Base-by-base conservation (phyloP, 2,113 vertebrate genomes). In the Rhea americana region DNA sequence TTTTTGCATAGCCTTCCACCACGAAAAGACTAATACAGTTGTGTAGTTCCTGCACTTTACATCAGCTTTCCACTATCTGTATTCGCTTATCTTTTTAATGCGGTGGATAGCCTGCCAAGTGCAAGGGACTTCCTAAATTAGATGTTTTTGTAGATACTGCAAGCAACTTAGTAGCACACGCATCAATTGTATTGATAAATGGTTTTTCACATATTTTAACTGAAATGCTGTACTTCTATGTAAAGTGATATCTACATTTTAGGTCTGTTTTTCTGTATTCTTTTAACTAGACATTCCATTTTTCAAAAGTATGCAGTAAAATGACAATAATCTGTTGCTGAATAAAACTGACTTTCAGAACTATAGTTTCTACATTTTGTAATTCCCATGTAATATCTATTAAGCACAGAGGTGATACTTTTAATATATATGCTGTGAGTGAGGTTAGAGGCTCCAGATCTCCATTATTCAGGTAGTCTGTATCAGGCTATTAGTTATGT, bases 321-420 rank as follows among this genome's bases (percentile, higher is more conserved):
- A 84, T 75, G 70, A 84, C 86, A 82, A 35, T 89, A 92, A 95
- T 78, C 51, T 84, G 70, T 43, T 96, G 43, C 66, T 82, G 66
- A 94, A 93, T 87, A 89, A 93, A 92, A 72, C 43, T 87, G 77
- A 70, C 89, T 93, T 91, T 89, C 93, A n/a, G 77, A 95, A 62
- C 70, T 76, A 50, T 37, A 18, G 19, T 93, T 93, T 84, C 86
- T 82, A 84, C 22, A 62, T 90, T 95, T 95, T 0, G 1, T 94
- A 91, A 93, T 82, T 62, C 58, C 48, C 0, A 0, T 48, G 61
- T 89, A 93, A 95, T 82, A 83, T 91, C 79, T 71, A 5, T 72
- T 94, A 86, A 90, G 43, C 74, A 84, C 32, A 89, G 53, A 93
- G 32, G 25, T 92, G 28, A 41, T 35, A 35, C 90, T 61, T 79